Evolutionary conservation across 2,113 vertebrate genomes (phyloP).

Genomic region (Colistium nudipinnis): DNA sequence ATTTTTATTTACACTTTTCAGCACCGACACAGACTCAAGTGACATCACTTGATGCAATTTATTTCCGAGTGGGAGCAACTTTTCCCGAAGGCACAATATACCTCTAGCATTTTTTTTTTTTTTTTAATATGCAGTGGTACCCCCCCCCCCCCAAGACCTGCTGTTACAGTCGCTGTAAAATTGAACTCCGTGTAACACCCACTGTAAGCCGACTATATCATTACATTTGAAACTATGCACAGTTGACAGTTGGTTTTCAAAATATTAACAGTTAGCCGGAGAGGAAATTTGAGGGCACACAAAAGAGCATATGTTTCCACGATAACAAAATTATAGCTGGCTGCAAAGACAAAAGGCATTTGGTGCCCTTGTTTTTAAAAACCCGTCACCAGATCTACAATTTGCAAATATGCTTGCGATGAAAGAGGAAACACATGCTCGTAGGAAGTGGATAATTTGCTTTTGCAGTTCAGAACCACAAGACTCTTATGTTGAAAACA

Average conservation of each 20-base stretch:
- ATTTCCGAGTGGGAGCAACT: no score
- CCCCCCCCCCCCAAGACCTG: not conserved
- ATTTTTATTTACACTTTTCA: not conserved
- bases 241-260: not conserved
- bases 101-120: not conserved
- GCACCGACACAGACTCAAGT: not conserved
- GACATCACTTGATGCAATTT: not conserved
- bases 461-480: not conserved
- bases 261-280: not conserved
- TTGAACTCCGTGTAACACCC: not conserved
- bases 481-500: not conserved
- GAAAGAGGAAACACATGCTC: not conserved
- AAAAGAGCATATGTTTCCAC: not conserved
- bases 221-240: conserved; percentile 1
- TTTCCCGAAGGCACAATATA: no score
- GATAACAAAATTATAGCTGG: not conserved
- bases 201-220: not conserved
- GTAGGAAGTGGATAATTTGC: conserved; percentile 10
- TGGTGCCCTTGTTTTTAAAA: not conserved
- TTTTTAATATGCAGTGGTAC: not conserved
- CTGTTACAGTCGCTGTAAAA: not conserved
- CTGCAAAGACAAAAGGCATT: not conserved
- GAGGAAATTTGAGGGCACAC: not conserved
- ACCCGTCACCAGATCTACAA: not conserved
- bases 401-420: conserved; percentile 5